Evolutionary conservation across 1,140 invertebrate species (phyloP).

Genomic region (Chironomus striatipennis): DNA sequence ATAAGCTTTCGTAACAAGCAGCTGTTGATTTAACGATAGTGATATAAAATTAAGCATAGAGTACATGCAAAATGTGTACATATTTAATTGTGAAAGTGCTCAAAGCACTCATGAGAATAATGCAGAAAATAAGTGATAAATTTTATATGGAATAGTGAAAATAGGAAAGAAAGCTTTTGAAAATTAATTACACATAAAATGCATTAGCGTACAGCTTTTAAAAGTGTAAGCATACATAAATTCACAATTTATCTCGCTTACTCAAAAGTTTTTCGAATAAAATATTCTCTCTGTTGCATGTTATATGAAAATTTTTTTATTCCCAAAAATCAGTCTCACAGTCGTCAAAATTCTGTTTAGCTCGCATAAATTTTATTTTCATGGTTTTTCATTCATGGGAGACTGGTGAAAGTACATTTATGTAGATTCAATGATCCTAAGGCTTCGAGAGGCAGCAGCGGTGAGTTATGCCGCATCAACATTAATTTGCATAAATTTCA

Average conservation of each 20-base stretch:
- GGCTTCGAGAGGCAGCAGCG: not conserved
- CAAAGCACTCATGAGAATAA: not conserved
- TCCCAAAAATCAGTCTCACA: not conserved
- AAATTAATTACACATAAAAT: slow-evolving; percentile 15
- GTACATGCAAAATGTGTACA: not conserved
- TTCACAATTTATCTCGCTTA: too few relatives aligned
- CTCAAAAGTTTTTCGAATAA: too few relatives aligned
- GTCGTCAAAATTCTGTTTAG: not conserved
- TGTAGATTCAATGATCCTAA: slow-evolving; percentile 6
- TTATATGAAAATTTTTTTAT: not conserved
- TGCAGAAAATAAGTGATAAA: too few relatives aligned
- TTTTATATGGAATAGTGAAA: not conserved
- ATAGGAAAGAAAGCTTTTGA: not conserved
- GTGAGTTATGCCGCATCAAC: slow-evolving; percentile 5
- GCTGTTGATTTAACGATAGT: slow-evolving; percentile 6
- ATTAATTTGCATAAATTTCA: slow-evolving; percentile 15
- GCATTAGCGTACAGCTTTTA: not conserved
- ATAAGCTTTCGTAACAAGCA: not conserved
- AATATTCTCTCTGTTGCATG: not conserved
- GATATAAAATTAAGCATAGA: not conserved
- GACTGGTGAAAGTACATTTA: not conserved
- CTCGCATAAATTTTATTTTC: not conserved
- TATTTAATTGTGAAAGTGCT: slow-evolving; percentile 11
- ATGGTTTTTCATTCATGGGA: not conserved
- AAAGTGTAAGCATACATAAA: not conserved